A percentile compares a stretch with the other conserved stretches of the same genome.
phyloP scores from a whole-genome alignment of 2,113 vertebrate species.

The Platysteira castanea region DNA sequence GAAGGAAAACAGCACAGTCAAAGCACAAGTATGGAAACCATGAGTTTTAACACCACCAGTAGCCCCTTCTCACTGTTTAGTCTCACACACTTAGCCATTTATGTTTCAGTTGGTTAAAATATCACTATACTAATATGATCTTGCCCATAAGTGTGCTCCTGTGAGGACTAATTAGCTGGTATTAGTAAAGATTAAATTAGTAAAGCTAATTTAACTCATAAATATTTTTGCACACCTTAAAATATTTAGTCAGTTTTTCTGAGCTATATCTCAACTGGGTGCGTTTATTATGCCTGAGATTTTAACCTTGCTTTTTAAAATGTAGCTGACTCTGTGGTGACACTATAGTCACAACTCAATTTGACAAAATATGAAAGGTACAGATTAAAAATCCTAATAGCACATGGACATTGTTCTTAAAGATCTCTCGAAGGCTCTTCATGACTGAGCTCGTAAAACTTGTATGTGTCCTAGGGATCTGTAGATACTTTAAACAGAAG shows the following conservation, averaged over 20 bases:
- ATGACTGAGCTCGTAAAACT: background rate
- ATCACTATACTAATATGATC: background rate
- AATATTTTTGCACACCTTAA: background rate
- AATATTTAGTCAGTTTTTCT: background rate
- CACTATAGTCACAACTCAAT: background rate
- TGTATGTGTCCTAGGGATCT: background rate
- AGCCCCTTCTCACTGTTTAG: background rate
- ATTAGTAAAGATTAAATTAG: background rate
- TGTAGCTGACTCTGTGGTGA: background rate
- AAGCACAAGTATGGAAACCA: background rate
- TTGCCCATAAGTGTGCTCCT: background rate
- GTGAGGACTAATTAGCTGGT: background rate
- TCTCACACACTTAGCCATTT: background rate
- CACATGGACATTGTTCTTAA: background rate
- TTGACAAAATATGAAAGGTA: background rate
- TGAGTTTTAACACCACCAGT: background rate
- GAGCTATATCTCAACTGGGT: background rate
- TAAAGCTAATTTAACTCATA: slow-evolving; percentile 5
- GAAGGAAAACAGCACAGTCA: background rate
- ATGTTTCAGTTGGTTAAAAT: background rate
- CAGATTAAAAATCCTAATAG: background rate
- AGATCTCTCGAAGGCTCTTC: background rate
- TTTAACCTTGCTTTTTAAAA: background rate
- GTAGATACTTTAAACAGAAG: background rate
- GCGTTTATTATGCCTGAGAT: background rate